Evolutionary conservation across 2,113 vertebrate species (phyloP), one percentile per base, ranked within the genome.

Genomic region (Tragelaphus scriptus): DNA sequence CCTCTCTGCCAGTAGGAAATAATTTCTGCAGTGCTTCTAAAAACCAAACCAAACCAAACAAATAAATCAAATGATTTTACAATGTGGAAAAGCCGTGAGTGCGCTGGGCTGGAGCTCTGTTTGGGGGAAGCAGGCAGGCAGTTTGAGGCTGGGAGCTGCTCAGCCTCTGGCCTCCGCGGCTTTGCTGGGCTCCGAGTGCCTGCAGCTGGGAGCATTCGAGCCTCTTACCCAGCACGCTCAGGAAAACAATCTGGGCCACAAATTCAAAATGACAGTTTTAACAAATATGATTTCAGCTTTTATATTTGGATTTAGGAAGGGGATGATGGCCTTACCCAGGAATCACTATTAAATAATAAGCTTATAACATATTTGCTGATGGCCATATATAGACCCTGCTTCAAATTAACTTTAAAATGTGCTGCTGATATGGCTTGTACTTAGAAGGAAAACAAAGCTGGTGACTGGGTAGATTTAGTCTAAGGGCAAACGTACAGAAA

Each of bases 61-160:
- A 98, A 98, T 98, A 95, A 98, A 98, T 98, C 98, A 98, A 97
- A 93, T 77, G 93, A 88, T 97, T 98, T 98, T 98, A 98, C 97
- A 97, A 97, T 23, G 97, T 97, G 96, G 98, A 98, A 94, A 97
- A 92, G 97, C 94, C 84, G 1, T 55, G 96, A 86, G 94, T 71
- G 0, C 51, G 82, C 97, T 84, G 87, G 89, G 71, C 95, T 93
- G 40, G 32, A 89, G 91, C 88, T 91, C 84, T 82, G 95, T 59
- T 95, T 86, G 85, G 93, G 97, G 96, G 88, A 94, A 71, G 91
- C 88, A 32, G 94, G 91, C 90, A 32, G 92, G 96, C 47, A 0
- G 86, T 51, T 10, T 23, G 84, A 77, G 23, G 96, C 92, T 55
- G 7, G 49, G 6, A 51, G 96, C 36, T 12, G 7, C 92, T 65